Evolutionary conservation across 2,888 invertebrate species (phyloP).

Genomic region (Ophion ellenae): DNA sequence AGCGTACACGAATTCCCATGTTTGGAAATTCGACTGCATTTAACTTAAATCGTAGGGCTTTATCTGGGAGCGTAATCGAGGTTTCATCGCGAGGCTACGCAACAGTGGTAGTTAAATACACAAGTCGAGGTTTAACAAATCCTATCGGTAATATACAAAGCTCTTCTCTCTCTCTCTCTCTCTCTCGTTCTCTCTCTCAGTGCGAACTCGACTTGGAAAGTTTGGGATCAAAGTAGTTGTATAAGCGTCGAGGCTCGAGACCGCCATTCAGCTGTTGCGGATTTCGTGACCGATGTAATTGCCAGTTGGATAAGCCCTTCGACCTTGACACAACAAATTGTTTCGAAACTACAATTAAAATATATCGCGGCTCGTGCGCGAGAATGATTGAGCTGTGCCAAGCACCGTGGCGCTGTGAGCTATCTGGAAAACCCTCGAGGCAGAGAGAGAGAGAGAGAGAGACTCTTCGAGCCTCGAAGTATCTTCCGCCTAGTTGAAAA

Average conservation of each 20-base stretch:
- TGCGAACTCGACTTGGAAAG: slow-evolving; percentile 68
- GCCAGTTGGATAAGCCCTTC: slow-evolving; percentile 78
- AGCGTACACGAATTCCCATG: background rate
- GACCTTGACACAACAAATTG: slow-evolving; percentile 84
- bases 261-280: slow-evolving; percentile 80
- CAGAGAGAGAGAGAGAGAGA: slow-evolving; percentile 6
- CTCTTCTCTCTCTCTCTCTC: slow-evolving; percentile 39
- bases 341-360: slow-evolving; percentile 84
- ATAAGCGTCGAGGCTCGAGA: slow-evolving; percentile 51
- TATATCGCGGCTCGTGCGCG: slow-evolving; percentile 75
- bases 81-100: slow-evolving; percentile 51
- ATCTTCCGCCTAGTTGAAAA: slow-evolving; percentile 39
- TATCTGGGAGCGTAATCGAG: slow-evolving; percentile 64
- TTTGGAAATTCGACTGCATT: slow-evolving; percentile 51
- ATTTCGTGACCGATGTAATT: slow-evolving; percentile 83
- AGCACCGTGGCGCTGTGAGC: slow-evolving; percentile 77
- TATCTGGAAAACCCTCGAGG: slow-evolving; percentile 64
- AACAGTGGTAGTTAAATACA: slow-evolving; percentile 40
- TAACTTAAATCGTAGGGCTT: slow-evolving; percentile 67
- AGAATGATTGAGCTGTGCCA: slow-evolving; percentile 83
- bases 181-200: slow-evolving; percentile 38
- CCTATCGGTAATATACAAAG: slow-evolving; percentile 61
- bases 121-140: slow-evolving; percentile 54
- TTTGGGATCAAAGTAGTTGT: slow-evolving; percentile 63
- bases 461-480: slow-evolving; percentile 25